Percentiles rank a stretch among this genome's conserved stretches.
Conservation (phyloP, 2,797 vertebrate species). For the Crenichthys baileyi region DNA sequence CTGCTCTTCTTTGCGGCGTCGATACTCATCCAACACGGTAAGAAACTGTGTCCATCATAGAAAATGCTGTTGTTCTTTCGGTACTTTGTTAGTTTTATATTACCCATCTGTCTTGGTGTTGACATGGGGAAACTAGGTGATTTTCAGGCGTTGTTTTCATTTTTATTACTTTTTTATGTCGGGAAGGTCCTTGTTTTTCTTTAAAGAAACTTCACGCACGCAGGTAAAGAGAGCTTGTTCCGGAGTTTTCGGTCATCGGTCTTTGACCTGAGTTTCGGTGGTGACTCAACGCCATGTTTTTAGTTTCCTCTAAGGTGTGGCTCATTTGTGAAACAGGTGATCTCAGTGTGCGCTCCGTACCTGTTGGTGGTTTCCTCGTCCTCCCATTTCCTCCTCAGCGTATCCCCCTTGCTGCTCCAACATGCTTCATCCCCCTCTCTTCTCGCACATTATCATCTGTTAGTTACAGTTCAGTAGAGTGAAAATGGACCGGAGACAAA, state of each 20-base stretch:
- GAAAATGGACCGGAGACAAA: constrained; percentile 28
- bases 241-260: constrained; percentile 5
- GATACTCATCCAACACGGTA: constrained; percentile 68
- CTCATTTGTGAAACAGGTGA: constrained; percentile 58
- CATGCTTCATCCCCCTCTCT: constrained; percentile 28
- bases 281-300: constrained; percentile 74
- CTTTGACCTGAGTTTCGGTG: constrained; percentile 76
- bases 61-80: constrained; percentile 19
- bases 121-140: constrained; percentile 48
- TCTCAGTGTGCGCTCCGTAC: neutral
- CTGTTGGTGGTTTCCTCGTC: constrained; percentile 14
- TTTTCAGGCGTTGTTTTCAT: neutral
- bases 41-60: constrained; percentile 33
- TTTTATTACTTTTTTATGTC: neutral
- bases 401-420: neutral
- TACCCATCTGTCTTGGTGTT: constrained; percentile 50
- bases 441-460: constrained; percentile 48
- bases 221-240: neutral
- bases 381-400: neutral
- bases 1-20: constrained; percentile 62
- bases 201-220: too few relatives aligned
- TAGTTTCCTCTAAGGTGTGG: constrained; percentile 77
- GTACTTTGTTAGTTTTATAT: constrained; percentile 2
- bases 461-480: constrained; percentile 54
- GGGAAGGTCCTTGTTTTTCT: neutral